phyloP scores from a whole-genome alignment of 2,797 vertebrate genomes.

The Lateolabrax maculatus region DNA sequence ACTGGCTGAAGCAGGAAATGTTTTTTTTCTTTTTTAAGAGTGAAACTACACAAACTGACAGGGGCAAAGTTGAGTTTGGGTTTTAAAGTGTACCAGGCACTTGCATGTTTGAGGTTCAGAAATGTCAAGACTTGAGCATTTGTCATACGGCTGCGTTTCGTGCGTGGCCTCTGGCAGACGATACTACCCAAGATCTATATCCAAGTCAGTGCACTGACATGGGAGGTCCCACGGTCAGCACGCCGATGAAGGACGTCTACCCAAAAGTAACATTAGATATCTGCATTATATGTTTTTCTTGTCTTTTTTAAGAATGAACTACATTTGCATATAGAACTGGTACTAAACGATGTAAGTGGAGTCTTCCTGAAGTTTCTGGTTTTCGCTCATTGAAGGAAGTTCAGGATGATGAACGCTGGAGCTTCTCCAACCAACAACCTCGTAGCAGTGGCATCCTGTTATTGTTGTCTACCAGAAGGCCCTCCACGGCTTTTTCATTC shows the following conservation, averaged over 20 bases:
- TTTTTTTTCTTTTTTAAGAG: background rate
- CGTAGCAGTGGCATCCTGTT: background rate
- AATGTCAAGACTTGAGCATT: constrained; percentile 39
- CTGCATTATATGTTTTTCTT: background rate
- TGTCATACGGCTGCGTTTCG: constrained; percentile 4
- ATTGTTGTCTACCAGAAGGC: background rate
- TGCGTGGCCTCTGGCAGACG: background rate
- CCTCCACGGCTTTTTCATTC: background rate
- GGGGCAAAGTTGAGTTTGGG: constrained; percentile 61
- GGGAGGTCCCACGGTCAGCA: constrained; percentile 7
- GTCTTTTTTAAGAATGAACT: background rate
- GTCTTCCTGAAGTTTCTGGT: background rate
- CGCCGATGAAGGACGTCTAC: background rate
- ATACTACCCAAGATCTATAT: background rate
- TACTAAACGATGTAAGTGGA: background rate
- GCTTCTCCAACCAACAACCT: background rate
- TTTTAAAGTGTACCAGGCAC: constrained; percentile 55
- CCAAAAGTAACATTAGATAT: background rate
- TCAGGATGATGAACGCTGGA: background rate
- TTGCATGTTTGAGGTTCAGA: constrained; percentile 19
- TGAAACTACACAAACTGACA: constrained; percentile 31
- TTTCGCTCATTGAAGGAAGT: background rate
- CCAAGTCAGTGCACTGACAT: background rate
- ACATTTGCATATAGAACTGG: background rate
- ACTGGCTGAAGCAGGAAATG: background rate